Percentiles rank a stretch among this genome's conserved stretches.
These are phyloP conservation scores for Saturnia japonica DNA, from an alignment of 2,888 invertebrate genomes.

Conservation along the genomic window DNA sequence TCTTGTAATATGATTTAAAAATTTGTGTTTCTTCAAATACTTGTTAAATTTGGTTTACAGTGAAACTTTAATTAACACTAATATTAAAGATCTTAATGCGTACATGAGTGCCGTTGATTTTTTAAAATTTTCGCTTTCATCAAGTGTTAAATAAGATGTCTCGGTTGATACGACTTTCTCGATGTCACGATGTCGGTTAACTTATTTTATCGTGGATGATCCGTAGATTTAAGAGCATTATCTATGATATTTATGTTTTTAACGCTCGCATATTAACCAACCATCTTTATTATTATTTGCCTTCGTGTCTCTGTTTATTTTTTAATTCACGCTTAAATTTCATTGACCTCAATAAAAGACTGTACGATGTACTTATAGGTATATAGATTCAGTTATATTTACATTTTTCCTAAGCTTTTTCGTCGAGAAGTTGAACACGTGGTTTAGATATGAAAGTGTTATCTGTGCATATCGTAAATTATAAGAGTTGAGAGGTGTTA, in stretches of 20 bases:
- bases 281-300: conserved; percentile 9
- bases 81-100: neutral
- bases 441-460: conserved; percentile 31
- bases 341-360: conserved; percentile 16
- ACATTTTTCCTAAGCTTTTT: conserved; percentile 6
- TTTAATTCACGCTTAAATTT: conserved; percentile 14
- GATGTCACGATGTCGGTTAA: conserved; percentile 44
- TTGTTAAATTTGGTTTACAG: neutral
- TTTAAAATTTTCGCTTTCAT: conserved; percentile 17
- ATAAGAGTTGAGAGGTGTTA: conserved; percentile 13
- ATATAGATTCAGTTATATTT: neutral
- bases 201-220: conserved; percentile 43
- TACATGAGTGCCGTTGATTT: neutral
- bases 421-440: conserved; percentile 5
- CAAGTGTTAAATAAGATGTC: conserved; percentile 38
- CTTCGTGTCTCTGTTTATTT: conserved; percentile 28
- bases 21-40: neutral
- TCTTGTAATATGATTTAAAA: neutral
- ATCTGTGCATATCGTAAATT: conserved; percentile 24
- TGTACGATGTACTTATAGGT: conserved; percentile 24
- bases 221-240: conserved; percentile 31
- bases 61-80: neutral
- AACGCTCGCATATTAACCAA: neutral
- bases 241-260: conserved; percentile 14
- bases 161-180: conserved; percentile 39